Evolutionary conservation across 2,113 vertebrate genomes (phyloP).

Genomic region (Oreochromis tanganicae): DNA sequence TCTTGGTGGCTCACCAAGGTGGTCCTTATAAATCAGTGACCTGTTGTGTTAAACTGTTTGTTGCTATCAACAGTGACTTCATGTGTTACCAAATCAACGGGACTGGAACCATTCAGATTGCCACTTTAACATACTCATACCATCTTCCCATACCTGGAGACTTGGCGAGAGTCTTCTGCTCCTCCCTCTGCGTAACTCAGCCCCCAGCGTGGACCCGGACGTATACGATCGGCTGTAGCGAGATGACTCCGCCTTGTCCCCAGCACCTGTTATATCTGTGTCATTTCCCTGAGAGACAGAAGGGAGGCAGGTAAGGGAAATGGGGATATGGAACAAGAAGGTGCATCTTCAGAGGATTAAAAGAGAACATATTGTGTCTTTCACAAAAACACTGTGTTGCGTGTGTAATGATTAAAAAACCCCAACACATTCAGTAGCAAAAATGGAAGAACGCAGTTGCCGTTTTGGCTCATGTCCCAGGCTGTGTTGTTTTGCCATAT

Average conservation of each 20-base stretch:
- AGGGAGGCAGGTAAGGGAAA: neutral
- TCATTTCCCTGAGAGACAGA: constrained; percentile 47
- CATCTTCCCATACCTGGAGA: constrained; percentile 65
- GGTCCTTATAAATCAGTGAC: neutral
- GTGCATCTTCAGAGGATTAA: neutral
- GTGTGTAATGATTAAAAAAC: neutral
- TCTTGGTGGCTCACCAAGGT: neutral
- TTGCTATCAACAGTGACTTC: neutral
- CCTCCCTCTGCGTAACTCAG: constrained; percentile 70
- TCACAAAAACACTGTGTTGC: neutral
- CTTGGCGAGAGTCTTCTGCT: constrained; percentile 75
- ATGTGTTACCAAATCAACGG: neutral
- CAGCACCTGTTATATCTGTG: constrained; percentile 58
- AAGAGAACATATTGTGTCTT: neutral
- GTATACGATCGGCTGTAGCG: constrained; percentile 75
- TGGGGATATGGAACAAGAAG: neutral
- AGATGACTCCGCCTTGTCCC: constrained; percentile 65
- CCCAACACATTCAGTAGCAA: neutral
- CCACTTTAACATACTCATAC: neutral
- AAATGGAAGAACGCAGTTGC: neutral
- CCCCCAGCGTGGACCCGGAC: constrained; percentile 73
- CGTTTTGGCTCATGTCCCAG: neutral
- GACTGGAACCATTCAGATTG: neutral
- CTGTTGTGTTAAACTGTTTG: neutral
- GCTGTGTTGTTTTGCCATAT: neutral